Base-by-base conservation (phyloP, 2,797 vertebrate species). In the Taenioides sp. region DNA sequence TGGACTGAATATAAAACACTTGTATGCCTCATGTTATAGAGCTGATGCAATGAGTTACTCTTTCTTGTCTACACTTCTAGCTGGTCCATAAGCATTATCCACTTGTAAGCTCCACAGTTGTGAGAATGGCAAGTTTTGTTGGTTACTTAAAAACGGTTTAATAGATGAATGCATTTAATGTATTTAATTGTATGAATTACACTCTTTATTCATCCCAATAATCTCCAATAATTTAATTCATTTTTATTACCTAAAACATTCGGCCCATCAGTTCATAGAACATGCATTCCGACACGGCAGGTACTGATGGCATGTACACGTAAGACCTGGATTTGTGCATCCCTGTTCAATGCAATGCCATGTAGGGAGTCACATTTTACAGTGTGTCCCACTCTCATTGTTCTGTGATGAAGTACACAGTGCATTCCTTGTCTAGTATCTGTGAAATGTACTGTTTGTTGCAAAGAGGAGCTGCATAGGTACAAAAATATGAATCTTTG, bases 401-500 rank as follows among this genome's bases (percentile, higher is more conserved):
- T 57, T 4, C 11, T 12, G 54, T 23, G n/a, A 25, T 57, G 5
- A 57, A 23, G 54, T 55, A 23, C 3, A 55, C 11, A 3, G n/a
- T 23, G 54, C 54, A 57, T 40, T 22, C 22, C 17, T 7, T 59
- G 55, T 28, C 68, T 23, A 23, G 22, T 23, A 25, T 25, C 10
- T 57, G 5, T 28, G 25, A 18, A 28, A 17, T 59, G 55, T 25
- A 23, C 27, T 59, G 17, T 59, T 59, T 14, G 25, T 4, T 59
- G 57, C 57, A 59, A 54, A 58, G 57, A 58, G n/a, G 73, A 60
- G 67, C 66, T 72, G 63, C 27, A 47, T 76, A 23, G 67, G 76
- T 84, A 84, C 72, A 80, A 17, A 6, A 12, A 70, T 75, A 9
- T 23, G 80, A 71, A 79, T 34, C 73, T 76, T 81, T 86, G 70